Evolutionary conservation across 1,140 invertebrate species (phyloP), one percentile per base, ranked within the genome.

Genomic region (Drosophila micromelanica): DNA sequence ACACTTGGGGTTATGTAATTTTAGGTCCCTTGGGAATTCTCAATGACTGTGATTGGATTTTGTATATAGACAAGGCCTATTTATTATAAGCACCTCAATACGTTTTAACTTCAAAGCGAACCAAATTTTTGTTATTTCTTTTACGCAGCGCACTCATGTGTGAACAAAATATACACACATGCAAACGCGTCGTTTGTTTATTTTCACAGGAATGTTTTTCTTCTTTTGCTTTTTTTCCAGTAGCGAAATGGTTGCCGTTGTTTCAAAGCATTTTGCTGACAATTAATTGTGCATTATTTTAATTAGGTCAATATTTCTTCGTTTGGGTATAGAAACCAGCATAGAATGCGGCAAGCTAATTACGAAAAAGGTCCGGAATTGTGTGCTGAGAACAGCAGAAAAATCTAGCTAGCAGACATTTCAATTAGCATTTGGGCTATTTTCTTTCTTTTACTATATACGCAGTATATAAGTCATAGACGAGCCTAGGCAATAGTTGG

Each of bases 241-340:
- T 27, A 27, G 0, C 27, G 27, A 27, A 27, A 5, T 27, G 4
- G 27, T 27, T 27, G 27, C 27, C 27, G 27, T n/a, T n/a, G 35
- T 38, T 13, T 13, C 13, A 30, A 30, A 54, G 55, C 64, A 61
- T 68, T 73, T 80, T 75, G 61, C 77, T 70, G 71, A 87, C 78
- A 82, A 87, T 82, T 86, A 78, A 89, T 73, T 89, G 73, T 79
- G 54, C 76, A 82, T 87, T 82, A 86, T 79, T 82, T 76, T 76
- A 89, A 89, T 89, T 89, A 79, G 60, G 35, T 42, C 72, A 74
- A 79, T 69, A 76, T 71, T 67, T 61, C 49, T 65, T 57, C 9
- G 46, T 43, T 20, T 56, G 27, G 4, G 42, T 30, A 2, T 52
- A 45, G 30, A 30, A 49, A 20, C 57, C 17, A 40, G 35, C 38